These are phyloP conservation scores for Rhabditophanes sp. DNA, from an alignment of 2,888 invertebrate genomes.

Conservation along the genomic window DNA sequence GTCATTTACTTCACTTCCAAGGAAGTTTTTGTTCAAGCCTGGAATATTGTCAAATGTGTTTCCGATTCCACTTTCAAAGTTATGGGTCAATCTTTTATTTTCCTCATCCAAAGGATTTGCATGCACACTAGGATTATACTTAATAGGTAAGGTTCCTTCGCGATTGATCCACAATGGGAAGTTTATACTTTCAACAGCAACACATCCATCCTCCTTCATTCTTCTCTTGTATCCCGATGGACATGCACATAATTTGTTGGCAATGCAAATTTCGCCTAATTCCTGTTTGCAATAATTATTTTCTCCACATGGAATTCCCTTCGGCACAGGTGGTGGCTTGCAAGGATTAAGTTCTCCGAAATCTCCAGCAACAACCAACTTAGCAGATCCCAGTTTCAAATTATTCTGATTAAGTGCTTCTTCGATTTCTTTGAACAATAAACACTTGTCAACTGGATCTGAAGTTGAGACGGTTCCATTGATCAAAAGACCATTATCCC, in stretches of 20 bases:
- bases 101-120: conserved; percentile 17
- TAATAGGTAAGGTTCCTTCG: conserved; percentile 17
- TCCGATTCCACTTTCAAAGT: conserved; percentile 21
- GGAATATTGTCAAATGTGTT: conserved; percentile 23
- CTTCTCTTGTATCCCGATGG: conserved; percentile 29
- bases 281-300: conserved; percentile 2
- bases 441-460: conserved; percentile 21
- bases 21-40: conserved; percentile 18
- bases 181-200: conserved; percentile 14
- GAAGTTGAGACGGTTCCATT: conserved; percentile 22
- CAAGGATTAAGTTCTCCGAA: conserved; percentile 21
- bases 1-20: conserved; percentile 18
- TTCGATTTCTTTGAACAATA: conserved; percentile 18
- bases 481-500: conserved; percentile 32
- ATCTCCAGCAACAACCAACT: conserved; percentile 14
- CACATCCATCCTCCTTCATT: conserved; percentile 18
- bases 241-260: conserved; percentile 29
- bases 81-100: conserved; percentile 10
- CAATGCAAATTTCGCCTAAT: conserved; percentile 41
- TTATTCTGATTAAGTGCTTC: conserved; percentile 16
- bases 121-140: conserved; percentile 17
- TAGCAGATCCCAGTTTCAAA: conserved; percentile 17
- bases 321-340: conserved; percentile 9
- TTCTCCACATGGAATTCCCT: conserved; percentile 24
- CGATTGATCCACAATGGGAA: conserved; percentile 30